These are phyloP conservation scores for Acipenser transmontanus DNA, from an alignment of 2,797 vertebrate species.

Conservation along the genomic window DNA sequence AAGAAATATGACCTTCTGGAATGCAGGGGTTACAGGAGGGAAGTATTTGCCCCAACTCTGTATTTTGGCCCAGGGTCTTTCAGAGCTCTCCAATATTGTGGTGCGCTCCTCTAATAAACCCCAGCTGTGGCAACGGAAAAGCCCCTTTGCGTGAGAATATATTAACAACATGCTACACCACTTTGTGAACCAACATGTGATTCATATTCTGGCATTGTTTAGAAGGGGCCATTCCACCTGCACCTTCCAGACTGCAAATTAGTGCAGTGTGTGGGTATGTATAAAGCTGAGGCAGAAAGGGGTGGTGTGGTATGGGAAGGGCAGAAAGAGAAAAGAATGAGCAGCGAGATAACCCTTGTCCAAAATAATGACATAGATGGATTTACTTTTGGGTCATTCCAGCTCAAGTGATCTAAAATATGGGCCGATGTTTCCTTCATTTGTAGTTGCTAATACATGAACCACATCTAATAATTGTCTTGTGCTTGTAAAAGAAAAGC, in stretches of 20 bases:
- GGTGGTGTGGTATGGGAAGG: not conserved
- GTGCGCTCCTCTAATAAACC: not conserved
- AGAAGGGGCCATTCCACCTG: not conserved
- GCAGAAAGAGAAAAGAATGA: too few species aligned
- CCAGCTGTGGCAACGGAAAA: not conserved
- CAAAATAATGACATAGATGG: too few species aligned
- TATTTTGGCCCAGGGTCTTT: not conserved
- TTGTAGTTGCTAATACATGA: too few species aligned
- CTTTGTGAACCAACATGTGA: not conserved
- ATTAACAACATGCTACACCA: not conserved
- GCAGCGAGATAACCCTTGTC: too few species aligned
- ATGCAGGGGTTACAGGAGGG: not conserved
- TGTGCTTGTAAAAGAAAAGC: too few species aligned
- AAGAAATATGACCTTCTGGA: not conserved
- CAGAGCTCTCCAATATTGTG: not conserved
- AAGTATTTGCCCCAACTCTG: not conserved
- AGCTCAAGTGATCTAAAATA: too few species aligned
- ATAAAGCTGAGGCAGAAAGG: not conserved
- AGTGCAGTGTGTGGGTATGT: not conserved
- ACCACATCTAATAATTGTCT: too few species aligned
- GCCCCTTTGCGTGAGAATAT: not conserved
- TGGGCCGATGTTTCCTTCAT: too few species aligned
- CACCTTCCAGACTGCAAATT: not conserved
- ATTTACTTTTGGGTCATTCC: too few species aligned
- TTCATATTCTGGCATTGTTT: slow-evolving; percentile 3